phyloP scores from a whole-genome alignment of 2,797 vertebrate species.

The Danio kyathit region DNA sequence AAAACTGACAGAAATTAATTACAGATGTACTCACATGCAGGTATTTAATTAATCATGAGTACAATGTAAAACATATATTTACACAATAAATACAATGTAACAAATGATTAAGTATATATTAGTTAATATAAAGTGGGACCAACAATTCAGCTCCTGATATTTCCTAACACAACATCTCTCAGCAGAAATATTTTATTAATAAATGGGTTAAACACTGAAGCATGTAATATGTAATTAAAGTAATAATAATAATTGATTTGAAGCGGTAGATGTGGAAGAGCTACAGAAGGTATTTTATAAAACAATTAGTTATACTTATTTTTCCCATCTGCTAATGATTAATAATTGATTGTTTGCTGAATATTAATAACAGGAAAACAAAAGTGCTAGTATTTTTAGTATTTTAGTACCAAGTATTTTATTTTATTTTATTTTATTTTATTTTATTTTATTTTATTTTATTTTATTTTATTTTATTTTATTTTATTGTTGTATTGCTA shows the following conservation, averaged over 20 bases:
- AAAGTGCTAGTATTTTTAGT: not conserved
- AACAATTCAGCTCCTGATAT: constrained; percentile 3
- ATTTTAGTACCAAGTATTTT: no score
- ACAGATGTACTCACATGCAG: no score
- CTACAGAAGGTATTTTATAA: not conserved
- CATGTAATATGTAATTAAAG: constrained; percentile 36
- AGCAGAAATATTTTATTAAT: constrained; percentile 27
- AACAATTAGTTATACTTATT: not conserved
- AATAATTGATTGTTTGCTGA: no score
- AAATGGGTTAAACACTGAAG: constrained; percentile 38
- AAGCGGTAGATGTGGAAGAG: not conserved
- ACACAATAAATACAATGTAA: no score
- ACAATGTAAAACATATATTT: no score
- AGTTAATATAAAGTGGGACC: no score
- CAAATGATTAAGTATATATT: no score
- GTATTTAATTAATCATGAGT: no score
- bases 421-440: no score
- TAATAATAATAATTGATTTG: not conserved
- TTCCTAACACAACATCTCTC: constrained; percentile 8
- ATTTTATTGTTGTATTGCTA: not conserved
- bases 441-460: no score
- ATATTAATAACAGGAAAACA: not conserved
- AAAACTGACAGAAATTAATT: no score
- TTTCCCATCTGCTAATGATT: not conserved
- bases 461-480: no score